A percentile compares a stretch with the other conserved stretches of the same genome.
These are phyloP conservation scores for Tragelaphus buxtoni DNA, from an alignment of 2,113 vertebrate genomes.

Conservation along the genomic window DNA sequence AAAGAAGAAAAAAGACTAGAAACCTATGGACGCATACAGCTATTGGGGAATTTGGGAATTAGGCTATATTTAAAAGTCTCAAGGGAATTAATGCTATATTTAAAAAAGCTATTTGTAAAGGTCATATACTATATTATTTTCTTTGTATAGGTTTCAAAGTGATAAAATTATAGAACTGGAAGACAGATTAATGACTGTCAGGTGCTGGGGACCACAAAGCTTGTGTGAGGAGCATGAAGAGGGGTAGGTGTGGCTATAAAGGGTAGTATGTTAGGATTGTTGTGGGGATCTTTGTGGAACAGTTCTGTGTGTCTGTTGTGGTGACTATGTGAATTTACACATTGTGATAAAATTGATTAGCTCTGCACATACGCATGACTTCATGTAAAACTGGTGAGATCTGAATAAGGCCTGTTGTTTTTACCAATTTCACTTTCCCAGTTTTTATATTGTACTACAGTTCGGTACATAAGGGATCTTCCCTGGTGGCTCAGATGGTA, in stretches of 20 bases:
- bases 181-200: neutral
- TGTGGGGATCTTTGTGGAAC: neutral
- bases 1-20: neutral
- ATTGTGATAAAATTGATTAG: neutral
- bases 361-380: neutral
- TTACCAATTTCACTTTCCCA: neutral
- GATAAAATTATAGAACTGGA: constrained; percentile 1
- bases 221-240: neutral
- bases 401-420: neutral
- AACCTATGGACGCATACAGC: neutral
- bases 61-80: neutral
- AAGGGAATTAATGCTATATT: neutral
- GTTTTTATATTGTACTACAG: neutral
- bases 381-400: neutral
- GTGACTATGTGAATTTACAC: neutral
- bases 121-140: neutral
- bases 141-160: constrained; percentile 1
- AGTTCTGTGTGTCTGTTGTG: neutral
- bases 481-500: neutral
- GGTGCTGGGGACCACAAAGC: neutral
- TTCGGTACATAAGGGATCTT: neutral
- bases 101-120: neutral
- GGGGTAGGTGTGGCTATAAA: neutral
- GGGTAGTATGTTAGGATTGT: neutral
- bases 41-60: neutral